Percentiles rank a stretch among this genome's conserved stretches.
Evolutionary conservation across 2,888 invertebrate genomes (phyloP).

Genomic region (Lingula anatina): DNA sequence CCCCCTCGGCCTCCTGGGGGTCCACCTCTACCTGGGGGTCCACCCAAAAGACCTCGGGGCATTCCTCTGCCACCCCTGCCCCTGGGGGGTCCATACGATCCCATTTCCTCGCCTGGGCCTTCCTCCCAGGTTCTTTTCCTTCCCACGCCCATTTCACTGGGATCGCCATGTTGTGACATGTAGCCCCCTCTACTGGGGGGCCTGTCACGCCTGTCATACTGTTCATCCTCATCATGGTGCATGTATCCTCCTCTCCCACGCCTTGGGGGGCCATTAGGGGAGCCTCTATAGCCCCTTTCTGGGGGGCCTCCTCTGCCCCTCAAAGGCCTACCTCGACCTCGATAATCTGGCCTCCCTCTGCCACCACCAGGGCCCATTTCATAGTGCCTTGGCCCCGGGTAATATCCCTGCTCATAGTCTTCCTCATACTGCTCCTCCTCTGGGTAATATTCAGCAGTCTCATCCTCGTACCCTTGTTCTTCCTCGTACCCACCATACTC

Average conservation of each 20-base stretch:
- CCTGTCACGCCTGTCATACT: not conserved
- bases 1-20: too few relatives aligned
- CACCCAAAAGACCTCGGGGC: too few relatives aligned
- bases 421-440: not conserved
- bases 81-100: not conserved
- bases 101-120: not conserved
- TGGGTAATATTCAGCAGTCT: not conserved
- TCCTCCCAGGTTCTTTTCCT: slow-evolving; percentile 7
- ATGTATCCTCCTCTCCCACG: too few relatives aligned
- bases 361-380: not conserved
- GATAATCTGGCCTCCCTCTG: slow-evolving; percentile 3
- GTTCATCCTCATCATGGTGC: slow-evolving; percentile 3
- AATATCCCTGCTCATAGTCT: not conserved
- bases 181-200: not conserved
- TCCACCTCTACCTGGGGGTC: too few relatives aligned
- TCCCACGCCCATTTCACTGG: not conserved
- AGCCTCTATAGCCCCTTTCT: too few relatives aligned
- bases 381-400: not conserved
- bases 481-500: not conserved
- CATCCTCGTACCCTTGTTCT: not conserved
- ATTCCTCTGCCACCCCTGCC: not conserved
- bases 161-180: not conserved
- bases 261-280: too few relatives aligned
- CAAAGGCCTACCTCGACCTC: not conserved
- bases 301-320: slow-evolving; percentile 4